A percentile compares a stretch with the other conserved stretches of the same genome.
Conservation (phyloP, 2,113 vertebrate species). For the Pteruthius melanotis region DNA sequence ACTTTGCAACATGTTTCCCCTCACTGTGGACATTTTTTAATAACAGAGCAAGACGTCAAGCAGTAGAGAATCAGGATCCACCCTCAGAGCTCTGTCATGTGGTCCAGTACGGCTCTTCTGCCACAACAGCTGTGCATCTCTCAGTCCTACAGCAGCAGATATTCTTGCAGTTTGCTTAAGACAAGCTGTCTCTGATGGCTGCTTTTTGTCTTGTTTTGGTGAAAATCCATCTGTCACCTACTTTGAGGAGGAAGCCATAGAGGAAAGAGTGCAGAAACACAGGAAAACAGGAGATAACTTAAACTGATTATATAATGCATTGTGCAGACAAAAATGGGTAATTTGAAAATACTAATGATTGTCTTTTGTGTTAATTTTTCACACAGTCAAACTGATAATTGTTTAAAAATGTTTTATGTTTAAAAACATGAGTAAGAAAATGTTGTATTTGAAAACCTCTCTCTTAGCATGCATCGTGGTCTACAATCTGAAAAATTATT, state of each 20-base stretch:
- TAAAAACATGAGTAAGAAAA: neutral
- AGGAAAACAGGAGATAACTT: neutral
- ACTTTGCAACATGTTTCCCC: neutral
- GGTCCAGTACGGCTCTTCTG: neutral
- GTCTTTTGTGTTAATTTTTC: neutral
- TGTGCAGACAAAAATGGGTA: neutral
- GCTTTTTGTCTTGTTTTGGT: conserved; percentile 26
- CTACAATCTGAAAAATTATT: neutral
- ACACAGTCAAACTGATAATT: neutral
- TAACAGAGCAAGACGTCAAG: neutral
- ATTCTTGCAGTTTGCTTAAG: conserved; percentile 30
- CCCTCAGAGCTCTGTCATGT: neutral
- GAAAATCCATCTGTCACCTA: conserved; percentile 15
- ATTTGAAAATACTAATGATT: neutral
- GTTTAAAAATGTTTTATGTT: neutral
- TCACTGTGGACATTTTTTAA: neutral
- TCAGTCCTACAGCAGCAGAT: neutral
- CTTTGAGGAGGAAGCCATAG: neutral
- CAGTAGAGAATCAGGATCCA: neutral
- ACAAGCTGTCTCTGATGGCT: conserved; percentile 17
- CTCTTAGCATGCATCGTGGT: neutral
- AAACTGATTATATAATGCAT: neutral
- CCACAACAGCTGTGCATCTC: neutral
- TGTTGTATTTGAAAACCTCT: neutral
- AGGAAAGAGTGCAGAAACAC: neutral